Evolutionary conservation across 2,888 invertebrate species (phyloP).

Genomic region (Seira sanloemensis): DNA sequence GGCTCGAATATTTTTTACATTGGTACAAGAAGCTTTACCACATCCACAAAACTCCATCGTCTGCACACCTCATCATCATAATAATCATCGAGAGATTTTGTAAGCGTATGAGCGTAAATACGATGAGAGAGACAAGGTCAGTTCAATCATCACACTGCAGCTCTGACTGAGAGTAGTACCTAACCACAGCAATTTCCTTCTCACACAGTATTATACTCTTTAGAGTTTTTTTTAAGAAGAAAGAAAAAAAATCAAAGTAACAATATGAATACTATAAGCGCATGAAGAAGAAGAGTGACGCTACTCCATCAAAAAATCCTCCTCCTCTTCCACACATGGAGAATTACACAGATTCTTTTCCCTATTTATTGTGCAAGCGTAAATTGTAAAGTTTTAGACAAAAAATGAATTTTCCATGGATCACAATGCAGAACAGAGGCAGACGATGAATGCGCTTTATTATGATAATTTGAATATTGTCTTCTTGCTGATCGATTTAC

Average conservation of each 20-base stretch:
- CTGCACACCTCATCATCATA: conserved; percentile 45
- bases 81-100: conserved; percentile 46
- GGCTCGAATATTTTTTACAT: conserved; percentile 30
- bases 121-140: conserved; percentile 69
- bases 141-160: conserved; percentile 62
- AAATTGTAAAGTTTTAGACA: neutral
- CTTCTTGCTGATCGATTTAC: neutral
- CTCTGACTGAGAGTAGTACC: conserved; percentile 21
- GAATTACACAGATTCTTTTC: conserved; percentile 24
- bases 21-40: conserved; percentile 36
- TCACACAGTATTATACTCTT: conserved; percentile 15
- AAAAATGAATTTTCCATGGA: neutral
- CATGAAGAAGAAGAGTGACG: conserved; percentile 22
- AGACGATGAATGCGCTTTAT: neutral
- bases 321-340: conserved; percentile 29
- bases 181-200: conserved; percentile 62
- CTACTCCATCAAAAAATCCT: neutral
- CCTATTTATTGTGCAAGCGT: conserved; percentile 10
- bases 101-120: conserved; percentile 36
- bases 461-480: neutral
- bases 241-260: neutral
- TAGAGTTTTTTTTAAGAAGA: neutral
- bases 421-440: neutral
- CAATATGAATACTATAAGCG: neutral
- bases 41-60: conserved; percentile 37